Evolutionary conservation across 2,113 vertebrate species (phyloP), one percentile per base, ranked within the genome.

Genomic region (Mustela nigripes): DNA sequence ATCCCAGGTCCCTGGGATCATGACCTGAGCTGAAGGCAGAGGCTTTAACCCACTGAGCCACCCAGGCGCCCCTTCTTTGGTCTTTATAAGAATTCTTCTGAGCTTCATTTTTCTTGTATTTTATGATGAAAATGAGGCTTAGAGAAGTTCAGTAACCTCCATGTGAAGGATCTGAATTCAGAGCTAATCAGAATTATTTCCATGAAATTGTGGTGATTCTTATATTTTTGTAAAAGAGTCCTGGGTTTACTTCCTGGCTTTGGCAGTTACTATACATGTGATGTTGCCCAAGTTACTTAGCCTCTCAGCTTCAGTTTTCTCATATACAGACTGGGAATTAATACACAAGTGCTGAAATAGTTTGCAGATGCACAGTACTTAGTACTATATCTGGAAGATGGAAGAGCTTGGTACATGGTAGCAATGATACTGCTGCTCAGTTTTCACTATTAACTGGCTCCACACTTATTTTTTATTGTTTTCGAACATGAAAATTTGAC

Each of bases 221-320:
- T 81, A 5, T 28, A 78, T 95, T 94, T 88, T 96, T 94, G 18
- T 63, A 45, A 39, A 42, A 22, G n/a, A 82, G 31, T 86, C 50
- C 74, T 93, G 18, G 21, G 7, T 95, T 95, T 96, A 58, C 60
- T n/a, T 50, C 45, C 9, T 93, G 91, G 63, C 28, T 74, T 93
- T 84, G 36, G 62, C 62, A 84, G 0, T 85, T 96, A 65, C 26
- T 69, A 4, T 96, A 14, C 81, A 1, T 88, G 56, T 87, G 58
- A 69, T 93, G 42, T 56, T 63, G 67, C 76, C 18, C 45, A 65
- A 73, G 42, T 89, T 79, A 12, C 31, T 58, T 31, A 82, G 18
- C 56, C 12, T 91, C 24, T 82, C 42, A 58, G 53, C 16, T 39
- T 93, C 31, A 28, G 21, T 71, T 94, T 94, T 42, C 45, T 15